A percentile compares a stretch with the other conserved stretches of the same genome.
Evolutionary conservation across 1,140 invertebrate species (phyloP).

Genomic region (Drosophila obscura): DNA sequence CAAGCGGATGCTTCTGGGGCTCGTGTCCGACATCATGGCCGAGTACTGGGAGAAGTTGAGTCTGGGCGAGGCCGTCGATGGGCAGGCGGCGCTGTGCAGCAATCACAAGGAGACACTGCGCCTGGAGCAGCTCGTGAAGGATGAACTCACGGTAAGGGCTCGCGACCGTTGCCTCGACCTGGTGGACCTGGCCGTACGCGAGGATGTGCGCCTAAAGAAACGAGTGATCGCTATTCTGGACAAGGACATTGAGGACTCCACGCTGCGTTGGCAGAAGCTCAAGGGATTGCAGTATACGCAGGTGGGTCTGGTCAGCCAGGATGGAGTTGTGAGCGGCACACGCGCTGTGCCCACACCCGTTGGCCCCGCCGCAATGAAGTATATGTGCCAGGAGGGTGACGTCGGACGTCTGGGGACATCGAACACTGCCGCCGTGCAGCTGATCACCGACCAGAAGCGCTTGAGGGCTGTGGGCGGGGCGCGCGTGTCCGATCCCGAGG

Average conservation of each 20-base stretch:
- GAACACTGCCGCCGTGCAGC: slow-evolving; percentile 6
- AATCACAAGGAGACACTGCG: slow-evolving; percentile 7
- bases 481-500: slow-evolving; percentile 22
- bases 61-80: neutral
- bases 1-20: slow-evolving; percentile 8
- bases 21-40: slow-evolving; percentile 11
- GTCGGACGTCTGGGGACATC: neutral
- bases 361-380: neutral
- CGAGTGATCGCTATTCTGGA: slow-evolving; percentile 26
- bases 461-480: neutral
- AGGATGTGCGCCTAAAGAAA: slow-evolving; percentile 10
- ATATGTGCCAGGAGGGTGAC: slow-evolving; percentile 13
- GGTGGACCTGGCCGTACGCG: slow-evolving; percentile 4
- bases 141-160: slow-evolving; percentile 27
- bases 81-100: slow-evolving; percentile 3
- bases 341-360: slow-evolving; percentile 13
- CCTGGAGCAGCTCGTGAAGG: slow-evolving; percentile 27
- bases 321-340: slow-evolving; percentile 19
- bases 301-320: slow-evolving; percentile 15
- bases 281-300: slow-evolving; percentile 21
- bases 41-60: slow-evolving; percentile 26
- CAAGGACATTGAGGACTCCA: slow-evolving; percentile 27
- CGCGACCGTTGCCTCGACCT: slow-evolving; percentile 24
- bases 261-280: slow-evolving; percentile 24
- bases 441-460: neutral